Evolutionary conservation across 2,888 invertebrate species (phyloP).

Genomic region (Limnephilus auricula): DNA sequence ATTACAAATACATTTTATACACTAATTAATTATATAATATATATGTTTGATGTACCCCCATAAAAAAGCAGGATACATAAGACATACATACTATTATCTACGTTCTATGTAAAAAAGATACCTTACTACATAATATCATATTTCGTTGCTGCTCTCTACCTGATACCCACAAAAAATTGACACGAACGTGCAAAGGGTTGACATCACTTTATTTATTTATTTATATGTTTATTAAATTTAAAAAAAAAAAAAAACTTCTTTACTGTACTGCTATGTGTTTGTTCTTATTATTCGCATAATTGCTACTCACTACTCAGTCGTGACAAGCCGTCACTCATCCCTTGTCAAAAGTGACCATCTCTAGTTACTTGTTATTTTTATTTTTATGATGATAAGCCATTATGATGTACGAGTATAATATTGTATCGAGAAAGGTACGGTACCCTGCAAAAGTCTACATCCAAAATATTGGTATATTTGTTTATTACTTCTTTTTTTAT

Average conservation of each 20-base stretch:
- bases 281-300: not conserved
- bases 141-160: no score
- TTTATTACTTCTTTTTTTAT: no score
- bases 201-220: not conserved
- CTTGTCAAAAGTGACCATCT: conserved; percentile 54
- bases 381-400: conserved; percentile 21
- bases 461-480: not conserved
- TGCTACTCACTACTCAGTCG: not conserved
- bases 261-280: not conserved
- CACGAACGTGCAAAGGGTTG: not conserved
- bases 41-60: no score
- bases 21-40: no score
- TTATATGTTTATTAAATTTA: not conserved
- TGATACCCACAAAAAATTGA: no score
- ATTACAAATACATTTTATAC: no score
- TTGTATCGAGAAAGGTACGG: not conserved
- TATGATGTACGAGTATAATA: no score
- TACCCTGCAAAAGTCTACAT: not conserved
- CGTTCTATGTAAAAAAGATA: no score
- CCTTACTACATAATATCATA: no score
- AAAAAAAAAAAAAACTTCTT: no score
- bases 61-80: no score
- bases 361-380: not conserved
- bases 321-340: conserved; percentile 44
- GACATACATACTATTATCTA: no score